Conservation (phyloP, 2,888 invertebrate genomes). For the Yponomeuta evonymella region DNA sequence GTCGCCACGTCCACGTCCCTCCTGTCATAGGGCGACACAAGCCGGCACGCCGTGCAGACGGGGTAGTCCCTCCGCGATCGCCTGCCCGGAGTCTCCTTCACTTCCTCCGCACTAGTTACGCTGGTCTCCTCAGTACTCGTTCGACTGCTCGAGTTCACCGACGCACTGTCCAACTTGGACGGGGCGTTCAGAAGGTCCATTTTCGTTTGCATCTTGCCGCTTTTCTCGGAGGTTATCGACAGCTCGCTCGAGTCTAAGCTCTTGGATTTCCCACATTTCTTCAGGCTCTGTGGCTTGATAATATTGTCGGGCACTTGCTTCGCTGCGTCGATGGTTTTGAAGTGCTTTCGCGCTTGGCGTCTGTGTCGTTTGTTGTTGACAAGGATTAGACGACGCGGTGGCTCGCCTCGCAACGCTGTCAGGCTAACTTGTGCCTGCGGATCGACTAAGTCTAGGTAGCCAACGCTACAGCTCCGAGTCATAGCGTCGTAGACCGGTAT, state of each 20-base stretch:
- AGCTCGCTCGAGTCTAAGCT: slow-evolving; percentile 91
- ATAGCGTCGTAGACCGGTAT: slow-evolving; percentile 78
- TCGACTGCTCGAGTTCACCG: slow-evolving; percentile 39
- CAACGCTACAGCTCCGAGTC: slow-evolving; percentile 91
- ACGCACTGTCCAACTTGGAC: slow-evolving; percentile 26
- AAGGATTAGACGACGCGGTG: slow-evolving; percentile 85
- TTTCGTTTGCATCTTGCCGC: slow-evolving; percentile 41
- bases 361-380: slow-evolving; percentile 81
- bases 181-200: slow-evolving; percentile 26
- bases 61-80: slow-evolving; percentile 38
- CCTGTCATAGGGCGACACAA: slow-evolving; percentile 38
- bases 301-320: slow-evolving; percentile 34
- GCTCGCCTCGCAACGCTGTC: slow-evolving; percentile 82
- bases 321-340: slow-evolving; percentile 43
- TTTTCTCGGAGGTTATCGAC: slow-evolving; percentile 74
- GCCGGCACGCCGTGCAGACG: slow-evolving; percentile 43
- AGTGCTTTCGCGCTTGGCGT: slow-evolving; percentile 50
- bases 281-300: slow-evolving; percentile 69
- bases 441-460: slow-evolving; percentile 89
- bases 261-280: slow-evolving; percentile 86
- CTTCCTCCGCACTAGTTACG: slow-evolving; percentile 38
- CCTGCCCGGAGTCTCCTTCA: slow-evolving; percentile 21
- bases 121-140: slow-evolving; percentile 45
- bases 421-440: slow-evolving; percentile 84
- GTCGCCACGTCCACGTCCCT: slow-evolving; percentile 31